Evolutionary conservation across 2,113 vertebrate species (phyloP).

Genomic region (Anhinga anhinga): DNA sequence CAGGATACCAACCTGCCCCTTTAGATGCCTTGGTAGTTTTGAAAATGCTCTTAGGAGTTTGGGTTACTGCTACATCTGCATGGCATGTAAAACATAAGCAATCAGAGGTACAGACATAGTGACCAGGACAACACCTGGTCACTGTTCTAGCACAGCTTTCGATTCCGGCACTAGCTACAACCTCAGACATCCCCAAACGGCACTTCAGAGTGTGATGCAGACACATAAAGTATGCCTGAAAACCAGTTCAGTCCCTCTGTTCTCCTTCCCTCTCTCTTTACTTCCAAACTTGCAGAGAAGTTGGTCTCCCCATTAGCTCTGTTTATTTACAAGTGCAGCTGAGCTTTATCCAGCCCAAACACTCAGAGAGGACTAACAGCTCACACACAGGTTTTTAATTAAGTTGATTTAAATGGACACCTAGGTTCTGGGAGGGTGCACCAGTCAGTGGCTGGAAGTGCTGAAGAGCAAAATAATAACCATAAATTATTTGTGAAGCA

Average conservation of each 20-base stretch:
- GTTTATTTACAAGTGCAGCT: not conserved
- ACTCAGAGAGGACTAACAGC: not conserved
- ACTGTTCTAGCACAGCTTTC: not conserved
- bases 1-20: not conserved
- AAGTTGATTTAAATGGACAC: not conserved
- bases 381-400: not conserved
- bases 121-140: not conserved
- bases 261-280: not conserved
- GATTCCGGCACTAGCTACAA: not conserved
- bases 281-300: not conserved
- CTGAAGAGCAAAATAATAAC: not conserved
- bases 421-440: not conserved
- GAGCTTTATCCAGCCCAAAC: not conserved
- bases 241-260: not conserved
- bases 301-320: not conserved
- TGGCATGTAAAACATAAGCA: not conserved
- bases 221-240: not conserved
- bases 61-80: not conserved
- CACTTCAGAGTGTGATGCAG: not conserved
- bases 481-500: not conserved
- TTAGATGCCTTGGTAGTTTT: not conserved
- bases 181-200: not conserved
- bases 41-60: not conserved
- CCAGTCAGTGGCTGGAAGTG: not conserved
- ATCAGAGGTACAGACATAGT: not conserved